phyloP scores from a whole-genome alignment of 1,140 invertebrate species.

The Megalopta genalis region DNA sequence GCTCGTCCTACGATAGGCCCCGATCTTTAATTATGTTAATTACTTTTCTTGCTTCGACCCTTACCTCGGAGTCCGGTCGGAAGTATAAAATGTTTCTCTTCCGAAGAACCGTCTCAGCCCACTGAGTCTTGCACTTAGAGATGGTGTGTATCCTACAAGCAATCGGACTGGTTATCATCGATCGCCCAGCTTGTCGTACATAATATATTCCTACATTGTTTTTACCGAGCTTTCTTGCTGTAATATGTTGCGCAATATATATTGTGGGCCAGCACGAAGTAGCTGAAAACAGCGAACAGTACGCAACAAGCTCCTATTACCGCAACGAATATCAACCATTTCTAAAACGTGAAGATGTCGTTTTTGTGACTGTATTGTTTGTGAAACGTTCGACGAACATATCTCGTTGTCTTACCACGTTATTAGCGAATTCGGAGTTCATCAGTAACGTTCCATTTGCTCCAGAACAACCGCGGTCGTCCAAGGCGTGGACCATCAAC shows the following conservation, averaged over 20 bases:
- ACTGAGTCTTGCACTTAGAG: slow-evolving; percentile 36
- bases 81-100: slow-evolving; percentile 78
- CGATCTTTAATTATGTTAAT: slow-evolving; percentile 11
- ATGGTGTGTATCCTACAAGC: slow-evolving; percentile 33
- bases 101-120: slow-evolving; percentile 63
- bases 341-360: slow-evolving; percentile 24
- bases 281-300: slow-evolving; percentile 24
- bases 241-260: slow-evolving; percentile 26
- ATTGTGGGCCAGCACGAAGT: slow-evolving; percentile 12
- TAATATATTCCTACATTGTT: not conserved
- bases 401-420: slow-evolving; percentile 47
- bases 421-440: slow-evolving; percentile 27
- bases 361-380: slow-evolving; percentile 17
- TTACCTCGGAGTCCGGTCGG: slow-evolving; percentile 80
- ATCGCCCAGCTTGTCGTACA: not conserved
- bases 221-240: slow-evolving; percentile 7
- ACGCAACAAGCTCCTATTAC: slow-evolving; percentile 23
- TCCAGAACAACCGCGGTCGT: slow-evolving; percentile 65
- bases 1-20: slow-evolving; percentile 63
- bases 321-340: slow-evolving; percentile 39
- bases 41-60: not conserved
- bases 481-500: slow-evolving; percentile 66
- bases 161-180: too few species aligned
- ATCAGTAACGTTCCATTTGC: slow-evolving; percentile 54
- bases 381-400: not conserved